Conservation (phyloP, 2,797 vertebrate genomes). For the Valencia hispanica region DNA sequence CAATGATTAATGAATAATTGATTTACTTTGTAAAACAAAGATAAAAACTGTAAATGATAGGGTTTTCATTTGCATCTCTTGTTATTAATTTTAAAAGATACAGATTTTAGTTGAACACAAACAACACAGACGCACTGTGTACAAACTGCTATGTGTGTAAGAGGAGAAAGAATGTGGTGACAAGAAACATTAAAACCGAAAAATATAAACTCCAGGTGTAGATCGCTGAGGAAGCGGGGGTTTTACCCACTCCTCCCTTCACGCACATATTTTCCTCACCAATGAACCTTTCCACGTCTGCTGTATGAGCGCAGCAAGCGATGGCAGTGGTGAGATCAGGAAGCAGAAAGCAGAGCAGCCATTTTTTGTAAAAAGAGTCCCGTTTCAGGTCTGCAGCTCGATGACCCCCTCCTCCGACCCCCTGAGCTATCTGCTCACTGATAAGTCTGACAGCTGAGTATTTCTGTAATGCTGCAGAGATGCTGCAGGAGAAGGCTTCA, state of each 20-base stretch:
- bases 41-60: not conserved
- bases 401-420: conserved; percentile 4
- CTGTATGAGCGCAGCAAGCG: not conserved
- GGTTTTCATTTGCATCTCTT: not conserved
- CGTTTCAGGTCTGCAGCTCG: conserved; percentile 2
- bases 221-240: too few relatives aligned
- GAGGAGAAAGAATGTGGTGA: not conserved
- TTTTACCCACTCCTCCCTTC: not conserved
- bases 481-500: conserved; percentile 97
- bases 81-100: not conserved
- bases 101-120: not conserved
- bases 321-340: not conserved
- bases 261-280: not conserved
- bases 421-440: conserved; percentile 23
- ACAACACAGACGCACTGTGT: not conserved
- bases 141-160: not conserved
- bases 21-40: not conserved
- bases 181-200: too few relatives aligned
- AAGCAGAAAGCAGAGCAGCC: not conserved
- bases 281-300: too few relatives aligned
- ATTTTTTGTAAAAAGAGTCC: conserved; percentile 5
- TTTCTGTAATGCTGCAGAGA: conserved; percentile 82
- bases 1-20: not conserved
- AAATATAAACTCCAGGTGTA: too few relatives aligned
- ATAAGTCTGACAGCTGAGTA: conserved; percentile 53